Percentiles rank a stretch among this genome's conserved stretches.
Conservation (phyloP, 2,888 invertebrate species). For the Andricus curvator region DNA sequence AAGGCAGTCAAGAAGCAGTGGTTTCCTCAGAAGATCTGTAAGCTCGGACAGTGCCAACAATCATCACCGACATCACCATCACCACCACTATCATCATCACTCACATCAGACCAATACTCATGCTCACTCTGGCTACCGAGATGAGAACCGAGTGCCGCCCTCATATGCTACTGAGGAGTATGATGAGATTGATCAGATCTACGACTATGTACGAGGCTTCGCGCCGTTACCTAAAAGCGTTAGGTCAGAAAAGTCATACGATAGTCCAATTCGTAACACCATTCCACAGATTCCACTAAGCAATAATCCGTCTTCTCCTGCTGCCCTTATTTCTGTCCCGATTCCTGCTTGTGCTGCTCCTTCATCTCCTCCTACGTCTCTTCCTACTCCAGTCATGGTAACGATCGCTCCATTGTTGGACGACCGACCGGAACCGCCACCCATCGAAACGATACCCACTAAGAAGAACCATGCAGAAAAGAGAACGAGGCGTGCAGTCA, state of each 20-base stretch:
- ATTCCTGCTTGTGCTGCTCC: neutral
- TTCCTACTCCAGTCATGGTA: constrained; percentile 80
- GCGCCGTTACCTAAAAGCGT: constrained; percentile 93
- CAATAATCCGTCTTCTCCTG: neutral
- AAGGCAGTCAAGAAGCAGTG: constrained; percentile 69
- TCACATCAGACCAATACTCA: constrained; percentile 76
- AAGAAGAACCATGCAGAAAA: constrained; percentile 90
- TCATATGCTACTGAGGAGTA: constrained; percentile 86
- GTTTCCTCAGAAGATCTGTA: constrained; percentile 84
- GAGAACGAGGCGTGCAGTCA: constrained; percentile 85
- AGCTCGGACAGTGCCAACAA: constrained; percentile 84
- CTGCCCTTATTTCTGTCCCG: neutral
- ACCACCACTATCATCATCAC: constrained; percentile 80
- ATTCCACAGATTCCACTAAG: constrained; percentile 23
- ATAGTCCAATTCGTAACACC: constrained; percentile 64
- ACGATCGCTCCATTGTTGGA: constrained; percentile 80
- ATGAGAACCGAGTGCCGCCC: constrained; percentile 80
- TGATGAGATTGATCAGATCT: constrained; percentile 97
- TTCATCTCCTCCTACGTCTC: neutral
- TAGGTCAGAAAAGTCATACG: constrained; percentile 81
- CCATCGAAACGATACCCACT: constrained; percentile 94
- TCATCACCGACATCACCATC: constrained; percentile 78
- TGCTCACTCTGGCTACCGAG: constrained; percentile 79
- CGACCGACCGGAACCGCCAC: constrained; percentile 92
- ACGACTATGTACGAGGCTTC: constrained; percentile 96